Percentiles rank a stretch among this genome's conserved stretches.
phyloP scores from a whole-genome alignment of 2,113 vertebrate species.

The Heterotilapia buettikoferi region DNA sequence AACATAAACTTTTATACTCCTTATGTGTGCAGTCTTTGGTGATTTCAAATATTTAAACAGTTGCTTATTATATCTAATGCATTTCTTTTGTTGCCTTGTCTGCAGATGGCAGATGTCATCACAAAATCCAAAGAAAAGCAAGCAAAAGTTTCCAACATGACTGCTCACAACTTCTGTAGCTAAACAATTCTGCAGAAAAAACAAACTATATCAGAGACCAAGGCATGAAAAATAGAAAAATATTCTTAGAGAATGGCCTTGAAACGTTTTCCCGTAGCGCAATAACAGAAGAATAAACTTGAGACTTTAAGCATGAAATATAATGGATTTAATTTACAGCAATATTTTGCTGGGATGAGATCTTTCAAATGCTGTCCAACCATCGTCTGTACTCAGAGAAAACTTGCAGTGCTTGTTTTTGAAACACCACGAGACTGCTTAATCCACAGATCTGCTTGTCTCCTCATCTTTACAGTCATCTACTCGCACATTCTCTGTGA shows the following conservation, averaged over 20 bases:
- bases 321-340: not conserved
- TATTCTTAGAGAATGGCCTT: not conserved
- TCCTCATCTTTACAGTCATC: not conserved
- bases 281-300: not conserved
- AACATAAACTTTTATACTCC: not conserved
- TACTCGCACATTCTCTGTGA: not conserved
- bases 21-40: not conserved
- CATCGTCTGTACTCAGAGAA: not conserved
- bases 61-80: not conserved
- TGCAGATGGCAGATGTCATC: not conserved
- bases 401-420: not conserved
- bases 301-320: not conserved
- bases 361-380: not conserved
- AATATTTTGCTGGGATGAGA: not conserved
- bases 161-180: not conserved
- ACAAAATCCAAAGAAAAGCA: not conserved
- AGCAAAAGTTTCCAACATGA: not conserved
- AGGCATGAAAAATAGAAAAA: not conserved
- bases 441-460: slow-evolving; percentile 14
- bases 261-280: not conserved
- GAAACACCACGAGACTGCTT: not conserved
- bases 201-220: not conserved
- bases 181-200: not conserved
- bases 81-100: not conserved
- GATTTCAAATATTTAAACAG: not conserved